A percentile compares a stretch with the other conserved stretches of the same genome.
Conservation (phyloP, 2,888 invertebrate genomes). For the Lumbricus terrestris region DNA sequence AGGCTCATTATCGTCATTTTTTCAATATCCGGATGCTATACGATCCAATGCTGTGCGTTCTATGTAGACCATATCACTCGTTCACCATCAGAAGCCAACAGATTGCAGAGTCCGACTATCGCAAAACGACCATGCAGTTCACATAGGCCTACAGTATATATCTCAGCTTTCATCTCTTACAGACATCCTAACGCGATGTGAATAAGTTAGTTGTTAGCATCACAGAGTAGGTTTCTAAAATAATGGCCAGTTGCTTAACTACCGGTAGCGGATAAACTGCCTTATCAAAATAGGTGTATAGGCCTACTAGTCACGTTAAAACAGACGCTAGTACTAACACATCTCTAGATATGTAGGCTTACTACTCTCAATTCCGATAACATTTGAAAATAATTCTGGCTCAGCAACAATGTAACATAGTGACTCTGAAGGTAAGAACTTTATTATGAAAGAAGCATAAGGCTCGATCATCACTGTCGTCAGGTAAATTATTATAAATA, state of each 20-base stretch:
- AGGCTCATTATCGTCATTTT: not conserved
- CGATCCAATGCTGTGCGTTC: not conserved
- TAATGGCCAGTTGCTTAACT: too few species aligned
- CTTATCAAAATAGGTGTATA: too few species aligned
- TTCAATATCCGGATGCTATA: not conserved
- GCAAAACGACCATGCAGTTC: not conserved
- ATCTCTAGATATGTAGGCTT: not conserved
- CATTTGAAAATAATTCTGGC: not conserved
- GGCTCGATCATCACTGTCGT: too few species aligned
- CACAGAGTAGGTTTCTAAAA: too few species aligned
- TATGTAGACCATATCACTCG: not conserved
- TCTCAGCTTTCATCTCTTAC: not conserved
- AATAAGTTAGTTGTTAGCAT: too few species aligned
- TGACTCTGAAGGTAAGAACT: not conserved
- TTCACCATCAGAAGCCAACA: not conserved
- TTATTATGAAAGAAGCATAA: not conserved
- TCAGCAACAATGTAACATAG: not conserved
- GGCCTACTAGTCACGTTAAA: too few species aligned
- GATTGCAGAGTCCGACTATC: not conserved
- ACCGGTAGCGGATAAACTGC: too few species aligned
- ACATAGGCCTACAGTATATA: too few species aligned
- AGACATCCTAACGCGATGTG: not conserved
- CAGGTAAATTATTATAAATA: not conserved
- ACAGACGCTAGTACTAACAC: not conserved
- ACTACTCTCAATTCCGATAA: too few species aligned